Percentiles rank a stretch among this genome's conserved stretches.
These are phyloP conservation scores for Hydrolagus colliei DNA, from an alignment of 2,797 vertebrate genomes.

Conservation along the genomic window DNA sequence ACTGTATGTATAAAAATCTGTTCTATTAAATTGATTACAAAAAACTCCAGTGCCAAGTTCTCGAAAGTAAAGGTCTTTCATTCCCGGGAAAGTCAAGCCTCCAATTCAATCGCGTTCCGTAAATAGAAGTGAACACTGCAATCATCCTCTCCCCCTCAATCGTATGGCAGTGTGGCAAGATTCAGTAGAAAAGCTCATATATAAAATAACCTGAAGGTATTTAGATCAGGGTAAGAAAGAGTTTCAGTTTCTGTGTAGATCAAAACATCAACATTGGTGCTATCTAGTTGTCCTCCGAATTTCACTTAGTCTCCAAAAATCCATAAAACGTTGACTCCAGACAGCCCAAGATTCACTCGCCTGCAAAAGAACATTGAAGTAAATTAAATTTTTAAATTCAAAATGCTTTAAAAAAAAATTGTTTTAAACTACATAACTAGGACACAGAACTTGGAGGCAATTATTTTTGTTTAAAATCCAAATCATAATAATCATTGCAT, in stretches of 20 bases:
- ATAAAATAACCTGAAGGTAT: too few relatives aligned
- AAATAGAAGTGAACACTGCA: too few relatives aligned
- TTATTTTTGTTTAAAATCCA: too few relatives aligned
- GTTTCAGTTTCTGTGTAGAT: neutral
- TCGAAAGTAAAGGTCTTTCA: too few relatives aligned
- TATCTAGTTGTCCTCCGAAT: neutral
- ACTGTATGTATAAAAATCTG: too few relatives aligned
- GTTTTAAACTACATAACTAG: neutral
- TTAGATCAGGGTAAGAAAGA: neutral
- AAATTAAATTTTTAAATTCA: neutral
- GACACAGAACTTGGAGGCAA: too few relatives aligned
- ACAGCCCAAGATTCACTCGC: constrained; percentile 87
- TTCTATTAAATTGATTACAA: too few relatives aligned
- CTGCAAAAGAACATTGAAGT: constrained; percentile 51
- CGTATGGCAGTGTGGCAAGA: neutral
- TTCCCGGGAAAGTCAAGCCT: too few relatives aligned
- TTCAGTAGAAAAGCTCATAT: neutral
- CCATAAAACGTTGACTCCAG: constrained; percentile 91
- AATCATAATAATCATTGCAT: too few relatives aligned
- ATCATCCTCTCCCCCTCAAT: neutral
- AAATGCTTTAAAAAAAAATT: neutral
- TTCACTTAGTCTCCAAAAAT: constrained; percentile 74
- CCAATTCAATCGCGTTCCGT: too few relatives aligned
- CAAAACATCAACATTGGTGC: neutral
- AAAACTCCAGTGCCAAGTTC: too few relatives aligned